Conservation (phyloP, 2,797 vertebrate genomes). For the Anniella stebbinsi region DNA sequence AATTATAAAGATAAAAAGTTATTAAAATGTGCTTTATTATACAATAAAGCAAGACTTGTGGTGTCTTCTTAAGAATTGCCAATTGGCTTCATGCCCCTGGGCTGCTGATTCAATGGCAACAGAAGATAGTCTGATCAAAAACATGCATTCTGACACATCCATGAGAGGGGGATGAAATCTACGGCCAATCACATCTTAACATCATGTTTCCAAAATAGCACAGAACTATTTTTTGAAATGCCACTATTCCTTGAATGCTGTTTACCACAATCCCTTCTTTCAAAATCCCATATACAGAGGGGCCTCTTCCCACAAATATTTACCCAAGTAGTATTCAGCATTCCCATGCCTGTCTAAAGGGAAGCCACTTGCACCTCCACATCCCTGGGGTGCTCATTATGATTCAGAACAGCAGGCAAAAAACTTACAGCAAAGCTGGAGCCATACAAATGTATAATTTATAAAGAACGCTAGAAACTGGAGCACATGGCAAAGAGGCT, state of each 20-base stretch:
- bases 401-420: conserved; percentile 49
- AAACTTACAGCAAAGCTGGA: conserved; percentile 38
- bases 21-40: neutral
- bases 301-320: neutral
- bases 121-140: neutral
- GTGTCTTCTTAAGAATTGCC: neutral
- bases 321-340: neutral
- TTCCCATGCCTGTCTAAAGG: conserved; percentile 42
- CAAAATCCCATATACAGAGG: neutral
- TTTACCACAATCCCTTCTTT: neutral
- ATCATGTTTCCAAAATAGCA: neutral
- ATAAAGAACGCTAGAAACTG: conserved; percentile 59
- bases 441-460: conserved; percentile 64
- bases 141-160: neutral
- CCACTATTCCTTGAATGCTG: neutral
- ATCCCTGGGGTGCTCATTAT: conserved; percentile 61
- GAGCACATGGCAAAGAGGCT: conserved; percentile 43
- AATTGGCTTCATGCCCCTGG: neutral
- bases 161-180: neutral
- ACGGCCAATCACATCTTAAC: neutral
- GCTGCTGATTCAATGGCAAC: conserved; percentile 13
- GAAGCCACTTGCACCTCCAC: conserved; percentile 50
- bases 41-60: neutral
- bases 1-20: conserved; percentile 22
- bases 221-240: neutral